These are phyloP conservation scores for Oncorhynchus kisutch DNA, from an alignment of 2,113 vertebrate genomes.

Conservation along the genomic window DNA sequence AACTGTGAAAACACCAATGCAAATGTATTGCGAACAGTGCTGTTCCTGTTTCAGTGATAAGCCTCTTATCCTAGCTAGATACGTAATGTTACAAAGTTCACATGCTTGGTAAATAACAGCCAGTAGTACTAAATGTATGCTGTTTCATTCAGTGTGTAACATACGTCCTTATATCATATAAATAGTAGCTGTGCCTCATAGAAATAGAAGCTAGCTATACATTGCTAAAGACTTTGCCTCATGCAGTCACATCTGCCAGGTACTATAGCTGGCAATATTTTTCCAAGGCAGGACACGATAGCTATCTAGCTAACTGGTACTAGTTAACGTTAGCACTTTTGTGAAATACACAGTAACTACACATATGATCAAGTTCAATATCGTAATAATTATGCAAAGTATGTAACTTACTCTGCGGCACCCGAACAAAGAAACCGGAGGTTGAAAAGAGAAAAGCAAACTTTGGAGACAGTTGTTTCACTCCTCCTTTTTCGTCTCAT, in stretches of 20 bases:
- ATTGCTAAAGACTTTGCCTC: too few relatives aligned
- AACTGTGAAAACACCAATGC: too few relatives aligned
- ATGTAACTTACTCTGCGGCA: not conserved
- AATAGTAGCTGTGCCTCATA: too few relatives aligned
- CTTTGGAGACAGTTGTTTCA: not conserved
- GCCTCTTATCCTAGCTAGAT: not conserved
- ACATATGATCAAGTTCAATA: not conserved
- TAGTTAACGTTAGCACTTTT: not conserved
- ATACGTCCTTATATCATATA: too few relatives aligned
- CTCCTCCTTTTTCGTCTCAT: not conserved
- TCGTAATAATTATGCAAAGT: not conserved
- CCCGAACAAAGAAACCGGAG: not conserved
- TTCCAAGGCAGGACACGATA: too few relatives aligned
- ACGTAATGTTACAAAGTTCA: conserved; percentile 1
- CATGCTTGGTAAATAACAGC: not conserved
- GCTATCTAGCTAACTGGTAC: not conserved
- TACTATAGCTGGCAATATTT: not conserved
- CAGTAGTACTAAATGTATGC: not conserved
- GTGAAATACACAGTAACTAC: not conserved
- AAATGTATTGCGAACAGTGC: not conserved
- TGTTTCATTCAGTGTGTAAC: not conserved
- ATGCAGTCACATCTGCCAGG: not conserved
- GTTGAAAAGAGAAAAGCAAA: not conserved
- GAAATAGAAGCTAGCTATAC: too few relatives aligned
- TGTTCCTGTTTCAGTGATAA: not conserved